Percentiles rank a stretch among this genome's conserved stretches.
phyloP scores from a whole-genome alignment of 2,113 vertebrate genomes.

The Alces alces region DNA sequence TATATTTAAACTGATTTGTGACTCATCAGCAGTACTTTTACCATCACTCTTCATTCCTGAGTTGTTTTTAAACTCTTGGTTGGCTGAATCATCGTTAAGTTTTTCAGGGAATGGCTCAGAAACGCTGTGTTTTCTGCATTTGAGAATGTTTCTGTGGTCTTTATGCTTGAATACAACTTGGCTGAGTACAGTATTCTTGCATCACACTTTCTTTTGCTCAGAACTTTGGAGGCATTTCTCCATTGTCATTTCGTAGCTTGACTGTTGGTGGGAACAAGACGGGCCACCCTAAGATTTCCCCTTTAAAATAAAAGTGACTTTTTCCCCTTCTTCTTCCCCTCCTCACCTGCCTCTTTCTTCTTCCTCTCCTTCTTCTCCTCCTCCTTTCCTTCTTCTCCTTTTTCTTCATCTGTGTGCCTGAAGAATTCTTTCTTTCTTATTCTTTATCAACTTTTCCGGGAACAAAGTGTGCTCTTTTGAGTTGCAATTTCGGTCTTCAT shows the following conservation, averaged over 20 bases:
- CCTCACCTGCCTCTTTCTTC: background rate
- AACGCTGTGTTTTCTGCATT: background rate
- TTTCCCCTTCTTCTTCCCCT: background rate
- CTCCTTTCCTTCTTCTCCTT: too few species aligned
- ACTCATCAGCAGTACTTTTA: background rate
- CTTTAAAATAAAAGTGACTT: background rate
- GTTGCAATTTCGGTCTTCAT: background rate
- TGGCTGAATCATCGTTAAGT: background rate
- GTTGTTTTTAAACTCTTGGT: background rate
- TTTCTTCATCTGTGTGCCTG: background rate
- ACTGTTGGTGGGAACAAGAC: background rate
- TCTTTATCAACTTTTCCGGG: background rate
- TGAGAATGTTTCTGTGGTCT: background rate
- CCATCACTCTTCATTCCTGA: background rate
- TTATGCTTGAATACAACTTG: background rate
- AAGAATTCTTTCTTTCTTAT: background rate
- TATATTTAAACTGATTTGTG: background rate
- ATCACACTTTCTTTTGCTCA: background rate
- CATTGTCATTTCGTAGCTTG: background rate
- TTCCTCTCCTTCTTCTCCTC: background rate
- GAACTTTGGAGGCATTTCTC: background rate
- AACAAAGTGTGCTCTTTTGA: background rate
- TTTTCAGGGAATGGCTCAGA: background rate
- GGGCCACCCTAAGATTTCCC: background rate
- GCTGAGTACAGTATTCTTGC: background rate